Evolutionary conservation across 1,140 invertebrate genomes (phyloP), one percentile per base, ranked within the genome.

Genomic region (Vollenhovia emeryi): DNA sequence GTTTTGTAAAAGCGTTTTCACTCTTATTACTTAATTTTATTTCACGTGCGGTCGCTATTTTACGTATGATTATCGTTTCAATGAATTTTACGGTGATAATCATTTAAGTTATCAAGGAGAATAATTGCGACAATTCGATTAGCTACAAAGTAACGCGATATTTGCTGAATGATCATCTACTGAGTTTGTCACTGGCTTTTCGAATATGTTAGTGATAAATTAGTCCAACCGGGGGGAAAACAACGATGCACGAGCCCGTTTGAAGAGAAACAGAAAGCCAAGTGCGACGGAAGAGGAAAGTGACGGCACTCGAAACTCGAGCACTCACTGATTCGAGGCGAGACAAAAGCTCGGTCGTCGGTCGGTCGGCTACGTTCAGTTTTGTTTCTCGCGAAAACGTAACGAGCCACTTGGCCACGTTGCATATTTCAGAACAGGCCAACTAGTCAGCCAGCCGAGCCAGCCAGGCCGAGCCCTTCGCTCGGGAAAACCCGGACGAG

Each of bases 341-440:
- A 45, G 40, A 89, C 88, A 89, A 89, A 87, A 71, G 87, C 79
- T 78, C 30, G 75, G 83, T 79, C 55, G 60, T 78, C 48, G 62
- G 45, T 79, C 66, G 62, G n/a, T 64, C 27, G 69, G 55, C 68
- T 60, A 45, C 74, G 69, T 85, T 86, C 73, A 48, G 76, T 89
- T 91, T 88, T 89, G 74, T 89, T 84, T 87, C 88, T 86, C 68
- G 82, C 78, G 84, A 78, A 89, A 91, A 91, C 86, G 85, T 91
- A 91, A 91, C 89, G 89, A 91, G 90, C 79, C 85, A 91, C 90
- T 91, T 91, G 87, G 84, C 85, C 89, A 91, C 86, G 87, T 91
- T 91, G 89, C 87, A 91, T 91, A 91, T 90, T 91, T 91, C 73
- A 78, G 40, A 89, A 66, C n/a, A 30, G 33, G 52, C 76, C 43